Base-by-base conservation (phyloP, 2,113 vertebrate genomes). In the Campylomormyrus tamandua region DNA sequence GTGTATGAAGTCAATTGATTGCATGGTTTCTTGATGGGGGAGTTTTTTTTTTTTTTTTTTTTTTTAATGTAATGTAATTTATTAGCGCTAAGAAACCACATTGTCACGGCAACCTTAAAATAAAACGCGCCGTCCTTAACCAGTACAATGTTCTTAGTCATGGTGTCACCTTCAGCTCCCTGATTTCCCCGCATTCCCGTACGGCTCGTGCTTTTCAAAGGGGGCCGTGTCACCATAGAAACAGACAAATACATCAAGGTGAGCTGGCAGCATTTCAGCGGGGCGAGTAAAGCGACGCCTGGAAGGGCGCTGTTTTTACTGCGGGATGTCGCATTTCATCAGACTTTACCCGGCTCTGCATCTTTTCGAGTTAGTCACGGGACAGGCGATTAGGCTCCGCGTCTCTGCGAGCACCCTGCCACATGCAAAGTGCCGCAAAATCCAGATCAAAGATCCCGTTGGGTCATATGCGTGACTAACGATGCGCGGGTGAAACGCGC, bases 191-290 rank as follows among this genome's bases (percentile, higher is more conserved):
- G 13, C 49, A 87, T 50, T 87, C 11, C 45, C 10, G 10, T 49
- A 42, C 35, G n/a, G n/a, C 52, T 35, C 53, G 56, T 19, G 13
- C 35, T 70, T 50, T 84, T 91, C 58, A 85, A 88, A 91, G 92
- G 87, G 90, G 86, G 90, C 88, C 53, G 90, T 91, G 93, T 95
- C 94, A 92, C 94, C 95, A 95, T 96, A 94, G 94, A 93, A 95
- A 95, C 94, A 91, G 90, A 92, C 89, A 91, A 91, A 91, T 87
- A 90, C 88, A 91, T 94, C 92, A 94, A 94, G 93, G 93, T 94
- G 91, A 95, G 90, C 86, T 48, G 53, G 88, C 45, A 89, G 56
- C 19, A 90, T 90, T 66, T 91, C 90, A 93, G 93, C 91, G 83
- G 80, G 93, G 90, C 50, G 58, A 84, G 87, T 89, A 52, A 92